Evolutionary conservation across 2,888 invertebrate species (phyloP).

Genomic region (Steinernema hermaphroditum): DNA sequence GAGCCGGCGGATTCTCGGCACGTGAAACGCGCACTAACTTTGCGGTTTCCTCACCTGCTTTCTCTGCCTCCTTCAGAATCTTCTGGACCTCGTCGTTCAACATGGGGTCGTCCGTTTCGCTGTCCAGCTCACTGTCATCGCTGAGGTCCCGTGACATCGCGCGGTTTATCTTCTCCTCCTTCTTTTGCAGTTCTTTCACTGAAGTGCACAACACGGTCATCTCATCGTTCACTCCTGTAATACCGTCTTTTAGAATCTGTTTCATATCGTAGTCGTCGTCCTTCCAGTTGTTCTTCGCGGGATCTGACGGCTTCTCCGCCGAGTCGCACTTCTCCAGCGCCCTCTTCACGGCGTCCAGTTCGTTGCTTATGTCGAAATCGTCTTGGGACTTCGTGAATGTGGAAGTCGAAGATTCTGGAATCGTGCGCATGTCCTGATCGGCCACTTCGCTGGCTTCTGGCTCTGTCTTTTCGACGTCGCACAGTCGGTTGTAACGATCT

Average conservation of each 20-base stretch:
- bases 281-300: constrained; percentile 16
- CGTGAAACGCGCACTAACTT: not conserved
- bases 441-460: not conserved
- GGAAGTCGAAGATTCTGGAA: too few relatives aligned
- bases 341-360: not conserved
- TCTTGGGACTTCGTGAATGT: not conserved
- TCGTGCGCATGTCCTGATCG: not conserved
- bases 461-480: not conserved
- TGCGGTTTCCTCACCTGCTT: not conserved
- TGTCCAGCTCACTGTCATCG: not conserved
- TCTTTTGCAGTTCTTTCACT: not conserved
- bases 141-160: not conserved
- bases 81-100: not conserved
- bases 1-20: not conserved
- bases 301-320: not conserved
- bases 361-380: not conserved
- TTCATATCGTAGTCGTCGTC: not conserved
- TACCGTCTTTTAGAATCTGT: not conserved
- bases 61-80: not conserved
- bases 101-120: not conserved
- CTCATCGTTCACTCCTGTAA: not conserved
- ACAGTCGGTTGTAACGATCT: not conserved
- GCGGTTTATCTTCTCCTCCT: constrained; percentile 5
- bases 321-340: constrained; percentile 2
- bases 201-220: too few relatives aligned